Conservation (phyloP, 2,113 vertebrate genomes). For the Fregetta grallaria region DNA sequence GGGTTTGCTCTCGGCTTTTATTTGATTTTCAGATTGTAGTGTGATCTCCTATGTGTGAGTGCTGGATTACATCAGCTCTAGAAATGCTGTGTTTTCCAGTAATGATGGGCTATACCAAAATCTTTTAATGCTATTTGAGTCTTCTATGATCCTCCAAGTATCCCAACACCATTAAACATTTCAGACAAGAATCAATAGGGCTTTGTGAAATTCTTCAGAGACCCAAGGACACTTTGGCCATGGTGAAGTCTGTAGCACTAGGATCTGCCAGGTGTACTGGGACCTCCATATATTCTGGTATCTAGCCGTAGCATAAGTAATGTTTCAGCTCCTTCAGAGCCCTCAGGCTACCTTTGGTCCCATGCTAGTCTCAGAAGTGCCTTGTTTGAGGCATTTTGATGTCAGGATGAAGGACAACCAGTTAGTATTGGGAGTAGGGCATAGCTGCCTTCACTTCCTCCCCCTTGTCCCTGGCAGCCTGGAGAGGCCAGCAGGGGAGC, state of each 20-base stretch:
- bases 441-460: background rate
- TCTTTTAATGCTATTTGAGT: background rate
- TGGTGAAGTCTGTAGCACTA: background rate
- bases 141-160: background rate
- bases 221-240: background rate
- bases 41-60: background rate
- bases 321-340: background rate
- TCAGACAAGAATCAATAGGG: background rate
- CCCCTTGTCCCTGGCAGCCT: background rate
- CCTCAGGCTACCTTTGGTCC: background rate
- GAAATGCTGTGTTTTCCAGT: background rate
- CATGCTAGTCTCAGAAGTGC: background rate
- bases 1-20: constrained; percentile 15
- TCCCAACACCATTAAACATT: background rate
- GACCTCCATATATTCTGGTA: background rate
- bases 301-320: background rate
- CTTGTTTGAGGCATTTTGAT: background rate
- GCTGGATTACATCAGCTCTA: background rate
- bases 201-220: background rate
- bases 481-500: background rate
- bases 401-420: background rate
- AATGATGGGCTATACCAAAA: background rate
- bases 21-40: constrained; percentile 30
- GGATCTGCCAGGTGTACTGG: background rate
- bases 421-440: background rate